These are phyloP conservation scores for Allobates femoralis DNA, from an alignment of 2,797 vertebrate species.

Conservation along the genomic window DNA sequence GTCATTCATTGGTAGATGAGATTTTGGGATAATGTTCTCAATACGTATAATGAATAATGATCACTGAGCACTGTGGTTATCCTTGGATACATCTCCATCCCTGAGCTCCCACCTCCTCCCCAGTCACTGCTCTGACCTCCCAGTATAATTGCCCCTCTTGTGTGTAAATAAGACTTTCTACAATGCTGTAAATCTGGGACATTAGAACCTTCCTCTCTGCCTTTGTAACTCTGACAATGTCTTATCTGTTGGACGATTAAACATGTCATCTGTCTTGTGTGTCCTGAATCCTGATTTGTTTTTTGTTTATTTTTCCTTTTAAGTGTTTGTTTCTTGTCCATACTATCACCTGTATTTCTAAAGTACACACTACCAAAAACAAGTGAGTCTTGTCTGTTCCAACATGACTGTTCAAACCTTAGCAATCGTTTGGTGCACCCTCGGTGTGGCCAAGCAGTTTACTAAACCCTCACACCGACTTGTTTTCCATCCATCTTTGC, in stretches of 20 bases:
- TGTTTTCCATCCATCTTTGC: too few species aligned
- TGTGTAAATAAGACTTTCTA: conserved; percentile 47
- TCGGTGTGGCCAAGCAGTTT: too few species aligned
- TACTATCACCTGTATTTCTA: neutral
- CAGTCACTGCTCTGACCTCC: neutral
- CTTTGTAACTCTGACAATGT: conserved; percentile 55
- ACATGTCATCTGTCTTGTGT: conserved; percentile 58
- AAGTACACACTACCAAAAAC: neutral
- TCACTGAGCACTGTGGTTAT: neutral
- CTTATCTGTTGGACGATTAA: conserved; percentile 57
- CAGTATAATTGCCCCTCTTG: neutral
- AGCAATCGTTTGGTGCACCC: too few species aligned
- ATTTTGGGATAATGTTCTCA: conserved; percentile 9
- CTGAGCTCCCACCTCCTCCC: neutral
- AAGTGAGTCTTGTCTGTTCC: too few species aligned
- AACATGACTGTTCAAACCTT: too few species aligned
- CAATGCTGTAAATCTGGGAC: conserved; percentile 29
- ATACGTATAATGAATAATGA: neutral
- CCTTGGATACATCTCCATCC: neutral
- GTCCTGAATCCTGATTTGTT: conserved; percentile 37
- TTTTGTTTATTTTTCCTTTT: neutral
- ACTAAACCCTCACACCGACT: too few species aligned
- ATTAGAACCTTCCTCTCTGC: conserved; percentile 37
- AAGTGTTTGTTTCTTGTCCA: conserved; percentile 32
- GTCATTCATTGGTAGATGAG: neutral